Base-by-base conservation (phyloP, 2,113 vertebrate species). In the Cebus imitator region DNA sequence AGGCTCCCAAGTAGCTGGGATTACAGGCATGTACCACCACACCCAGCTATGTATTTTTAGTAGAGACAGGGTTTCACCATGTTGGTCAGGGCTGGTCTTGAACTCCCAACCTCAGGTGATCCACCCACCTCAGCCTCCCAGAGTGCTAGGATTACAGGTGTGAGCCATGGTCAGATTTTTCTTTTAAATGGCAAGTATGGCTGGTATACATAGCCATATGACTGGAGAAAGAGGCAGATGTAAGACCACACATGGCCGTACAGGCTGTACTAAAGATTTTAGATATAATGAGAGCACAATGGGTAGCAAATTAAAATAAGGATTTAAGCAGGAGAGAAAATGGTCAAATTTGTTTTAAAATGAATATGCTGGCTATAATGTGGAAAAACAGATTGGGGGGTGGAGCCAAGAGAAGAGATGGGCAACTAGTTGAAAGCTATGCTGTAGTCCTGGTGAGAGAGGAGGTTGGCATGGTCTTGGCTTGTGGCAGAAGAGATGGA, bases 291-390 rank as follows among this genome's bases (percentile, higher is more conserved):
- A 37, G 8, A 86, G 25, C 68, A 32, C 23, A 87, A 13, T 70
- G 20, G 86, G 30, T 81, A 14, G 37, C 92, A 76, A 64, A 12
- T 78, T 96, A 80, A 92, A 95, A 81, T 87, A 68, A 61, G 20
- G 4, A 91, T 95, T 96, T 90, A 93, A 64, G 23, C 48, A 70
- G 35, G 32, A 27, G 32, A 85, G 55, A 43, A 87, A 91, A 82
- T 95, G 13, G 8, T 82, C 23, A 83, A 32, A 91, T 80, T 86
- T 96, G 11, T 87, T 94, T 79, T 75, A 40, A 96, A 92, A 66
- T 94, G 70, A 80, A 75, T 83, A 61, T 21, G 84, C 50, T 85
- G 27, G 45, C 57, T 66, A 90, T 20, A 68, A 9, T 90, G 18
- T 92, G 25, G 58, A 81, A 35, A 83, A 82, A 35, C 40, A 85